Evolutionary conservation across 2,113 vertebrate species (phyloP).

Genomic region (Pagrus major): DNA sequence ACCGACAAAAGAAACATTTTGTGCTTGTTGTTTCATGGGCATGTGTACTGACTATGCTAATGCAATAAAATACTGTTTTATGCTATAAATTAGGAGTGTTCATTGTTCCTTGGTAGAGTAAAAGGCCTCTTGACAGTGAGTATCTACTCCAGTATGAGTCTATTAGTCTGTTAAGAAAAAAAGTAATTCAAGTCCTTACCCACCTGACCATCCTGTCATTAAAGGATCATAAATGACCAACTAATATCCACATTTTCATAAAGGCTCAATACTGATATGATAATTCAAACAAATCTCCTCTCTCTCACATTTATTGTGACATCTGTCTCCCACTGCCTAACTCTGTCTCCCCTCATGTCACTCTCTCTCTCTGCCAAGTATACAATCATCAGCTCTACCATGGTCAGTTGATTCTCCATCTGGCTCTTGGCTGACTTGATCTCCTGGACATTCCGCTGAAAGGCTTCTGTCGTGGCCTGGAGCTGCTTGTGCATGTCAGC

Average conservation of each 20-base stretch:
- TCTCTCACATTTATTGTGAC: not conserved
- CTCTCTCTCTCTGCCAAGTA: not conserved
- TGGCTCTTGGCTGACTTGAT: slow-evolving; percentile 87
- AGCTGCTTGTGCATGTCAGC: slow-evolving; percentile 84
- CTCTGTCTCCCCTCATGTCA: not conserved
- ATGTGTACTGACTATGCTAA: not conserved
- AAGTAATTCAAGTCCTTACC: not conserved
- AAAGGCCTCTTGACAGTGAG: not conserved
- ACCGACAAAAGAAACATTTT: not conserved
- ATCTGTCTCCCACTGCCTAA: not conserved
- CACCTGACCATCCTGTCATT: not conserved
- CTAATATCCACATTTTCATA: not conserved
- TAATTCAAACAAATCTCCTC: not conserved
- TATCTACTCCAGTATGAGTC: not conserved
- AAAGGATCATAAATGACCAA: not conserved
- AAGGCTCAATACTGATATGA: not conserved
- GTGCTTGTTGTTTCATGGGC: not conserved
- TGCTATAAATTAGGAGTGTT: not conserved
- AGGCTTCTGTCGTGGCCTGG: slow-evolving; percentile 78
- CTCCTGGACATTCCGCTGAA: slow-evolving; percentile 84
- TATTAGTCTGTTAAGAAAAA: too few relatives aligned
- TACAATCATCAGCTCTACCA: slow-evolving; percentile 75
- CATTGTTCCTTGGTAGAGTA: not conserved
- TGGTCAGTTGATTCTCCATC: slow-evolving; percentile 87
- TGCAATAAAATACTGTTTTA: not conserved